phyloP scores from a whole-genome alignment of 2,797 vertebrate genomes.

The Siniperca undulata region DNA sequence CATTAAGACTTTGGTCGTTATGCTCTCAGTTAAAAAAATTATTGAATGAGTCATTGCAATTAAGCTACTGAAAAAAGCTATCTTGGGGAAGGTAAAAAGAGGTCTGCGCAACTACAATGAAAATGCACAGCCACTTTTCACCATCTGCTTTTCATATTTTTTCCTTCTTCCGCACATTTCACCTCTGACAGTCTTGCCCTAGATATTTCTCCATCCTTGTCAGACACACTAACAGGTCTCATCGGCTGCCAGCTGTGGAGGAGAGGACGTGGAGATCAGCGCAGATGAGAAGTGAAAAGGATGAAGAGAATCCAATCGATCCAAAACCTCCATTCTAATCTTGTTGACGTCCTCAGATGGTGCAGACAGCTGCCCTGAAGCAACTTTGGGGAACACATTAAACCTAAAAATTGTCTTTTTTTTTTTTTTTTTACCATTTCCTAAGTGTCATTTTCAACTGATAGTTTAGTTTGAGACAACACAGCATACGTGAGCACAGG shows the following conservation, averaged over 20 bases:
- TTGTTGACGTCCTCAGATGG: slow-evolving; percentile 69
- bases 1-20: slow-evolving; percentile 44
- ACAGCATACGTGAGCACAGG: background rate
- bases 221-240: slow-evolving; percentile 65
- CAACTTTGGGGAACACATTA: slow-evolving; percentile 48
- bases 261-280: slow-evolving; percentile 71
- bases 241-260: slow-evolving; percentile 74
- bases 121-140: slow-evolving; percentile 20
- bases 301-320: slow-evolving; percentile 75
- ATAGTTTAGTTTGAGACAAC: background rate
- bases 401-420: slow-evolving; percentile 32
- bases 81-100: background rate
- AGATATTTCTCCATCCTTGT: slow-evolving; percentile 71
- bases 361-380: slow-evolving; percentile 64
- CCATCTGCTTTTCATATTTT: slow-evolving; percentile 29
- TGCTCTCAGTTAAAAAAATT: slow-evolving; percentile 37
- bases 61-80: background rate
- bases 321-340: slow-evolving; percentile 72
- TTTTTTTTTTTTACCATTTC: slow-evolving; percentile 20
- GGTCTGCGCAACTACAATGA: slow-evolving; percentile 6
- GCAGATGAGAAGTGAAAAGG: slow-evolving; percentile 77
- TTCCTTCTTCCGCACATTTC: slow-evolving; percentile 48
- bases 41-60: slow-evolving; percentile 47
- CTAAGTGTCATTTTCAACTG: slow-evolving; percentile 17
- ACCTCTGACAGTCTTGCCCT: slow-evolving; percentile 72